Evolutionary conservation across 2,113 vertebrate genomes (phyloP).

Genomic region (Oryctolagus cuniculus): mOryCun1.1 NC_091432.1:183561001-183561500

Average conservation of each 20-base stretch:
- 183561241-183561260: not conserved
- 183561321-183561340: not conserved
- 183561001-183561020: too few species aligned
- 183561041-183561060: too few species aligned
- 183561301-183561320: not conserved
- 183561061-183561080: too few species aligned
- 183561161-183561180: not conserved
- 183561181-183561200: not conserved
- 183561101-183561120: slow-evolving; percentile 48
- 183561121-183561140: slow-evolving; percentile 31
- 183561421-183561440: not conserved
- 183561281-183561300: not conserved
- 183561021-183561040: too few species aligned
- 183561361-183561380: not conserved
- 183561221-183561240: not conserved
- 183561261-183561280: not conserved
- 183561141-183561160: not conserved
- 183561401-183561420: slow-evolving; percentile 22
- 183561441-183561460: not conserved
- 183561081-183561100: slow-evolving; percentile 35
- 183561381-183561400: not conserved
- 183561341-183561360: not conserved
- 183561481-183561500: not conserved
- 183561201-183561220: not conserved
- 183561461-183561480: slow-evolving; percentile 22